Evolutionary conservation across 2,888 invertebrate species (phyloP).

Genomic region (Desoria tigrina): DNA sequence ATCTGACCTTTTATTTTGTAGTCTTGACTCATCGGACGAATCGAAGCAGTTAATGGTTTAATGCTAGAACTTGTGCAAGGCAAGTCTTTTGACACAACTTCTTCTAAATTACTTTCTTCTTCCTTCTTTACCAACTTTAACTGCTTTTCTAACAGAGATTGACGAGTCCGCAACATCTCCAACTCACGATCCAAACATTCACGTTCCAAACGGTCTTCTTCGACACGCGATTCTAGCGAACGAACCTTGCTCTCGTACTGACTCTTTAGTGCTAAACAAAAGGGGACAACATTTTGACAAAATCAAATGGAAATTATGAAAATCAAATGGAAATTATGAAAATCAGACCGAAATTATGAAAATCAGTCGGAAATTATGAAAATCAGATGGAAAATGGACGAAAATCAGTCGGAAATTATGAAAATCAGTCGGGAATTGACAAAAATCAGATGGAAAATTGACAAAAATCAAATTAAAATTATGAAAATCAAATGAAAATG

Average conservation of each 20-base stretch:
- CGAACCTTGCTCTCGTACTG: slow-evolving; percentile 71
- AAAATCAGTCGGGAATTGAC: too few relatives aligned
- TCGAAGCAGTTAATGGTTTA: slow-evolving; percentile 80
- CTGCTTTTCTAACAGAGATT: slow-evolving; percentile 51
- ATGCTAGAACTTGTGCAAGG: too few relatives aligned
- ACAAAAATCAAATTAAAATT: too few relatives aligned
- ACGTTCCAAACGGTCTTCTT: slow-evolving; percentile 68
- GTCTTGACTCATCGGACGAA: slow-evolving; percentile 80
- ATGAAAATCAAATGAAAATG: too few relatives aligned
- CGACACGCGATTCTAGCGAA: slow-evolving; percentile 61
- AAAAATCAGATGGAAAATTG: too few relatives aligned
- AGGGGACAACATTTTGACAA: background rate
- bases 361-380: too few relatives aligned
- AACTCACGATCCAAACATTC: slow-evolving; percentile 73
- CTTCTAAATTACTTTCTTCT: slow-evolving; percentile 48
- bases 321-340: too few relatives aligned
- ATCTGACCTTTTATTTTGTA: slow-evolving; percentile 58
- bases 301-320: background rate
- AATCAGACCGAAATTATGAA: too few relatives aligned
- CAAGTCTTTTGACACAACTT: slow-evolving; percentile 36
- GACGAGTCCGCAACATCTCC: slow-evolving; percentile 62
- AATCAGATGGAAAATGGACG: too few relatives aligned
- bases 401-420: too few relatives aligned
- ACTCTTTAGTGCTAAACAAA: slow-evolving; percentile 63
- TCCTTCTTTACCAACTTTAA: slow-evolving; percentile 30